Percentiles rank a stretch among this genome's conserved stretches.
These are phyloP conservation scores for Chionoecetes opilio DNA, from an alignment of 1,140 invertebrate species.

Conservation along the genomic window DNA sequence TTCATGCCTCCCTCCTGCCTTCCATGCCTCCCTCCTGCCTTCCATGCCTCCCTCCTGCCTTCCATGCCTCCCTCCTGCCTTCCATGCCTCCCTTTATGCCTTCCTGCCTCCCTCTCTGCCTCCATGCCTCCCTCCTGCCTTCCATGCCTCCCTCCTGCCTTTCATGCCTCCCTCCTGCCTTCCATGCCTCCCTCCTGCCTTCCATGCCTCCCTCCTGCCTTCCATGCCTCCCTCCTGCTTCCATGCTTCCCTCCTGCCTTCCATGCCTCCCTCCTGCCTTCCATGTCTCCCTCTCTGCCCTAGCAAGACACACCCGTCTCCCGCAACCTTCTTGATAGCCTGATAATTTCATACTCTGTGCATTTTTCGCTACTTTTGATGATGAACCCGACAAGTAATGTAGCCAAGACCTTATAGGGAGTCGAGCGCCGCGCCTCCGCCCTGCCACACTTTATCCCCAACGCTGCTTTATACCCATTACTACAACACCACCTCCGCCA, in stretches of 20 bases:
- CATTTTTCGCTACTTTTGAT: conserved; percentile 30
- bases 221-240: too few species aligned
- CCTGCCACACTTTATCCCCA: not conserved
- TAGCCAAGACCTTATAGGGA: not conserved
- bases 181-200: too few species aligned
- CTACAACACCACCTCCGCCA: too few species aligned
- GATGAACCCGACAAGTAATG: conserved; percentile 27
- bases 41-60: not conserved
- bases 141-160: too few species aligned
- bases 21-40: too few species aligned
- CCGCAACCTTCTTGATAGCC: not conserved
- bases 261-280: not conserved
- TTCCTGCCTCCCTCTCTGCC: not conserved
- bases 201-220: too few species aligned
- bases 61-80: not conserved
- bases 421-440: not conserved
- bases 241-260: too few species aligned
- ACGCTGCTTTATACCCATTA: too few species aligned
- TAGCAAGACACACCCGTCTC: not conserved
- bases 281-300: not conserved
- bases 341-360: conserved; percentile 21
- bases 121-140: too few species aligned
- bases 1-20: too few species aligned
- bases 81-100: too few species aligned
- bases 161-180: too few species aligned